These are phyloP conservation scores for Indicator maculatus DNA, from an alignment of 2,113 vertebrate genomes.

Conservation along the genomic window DNA sequence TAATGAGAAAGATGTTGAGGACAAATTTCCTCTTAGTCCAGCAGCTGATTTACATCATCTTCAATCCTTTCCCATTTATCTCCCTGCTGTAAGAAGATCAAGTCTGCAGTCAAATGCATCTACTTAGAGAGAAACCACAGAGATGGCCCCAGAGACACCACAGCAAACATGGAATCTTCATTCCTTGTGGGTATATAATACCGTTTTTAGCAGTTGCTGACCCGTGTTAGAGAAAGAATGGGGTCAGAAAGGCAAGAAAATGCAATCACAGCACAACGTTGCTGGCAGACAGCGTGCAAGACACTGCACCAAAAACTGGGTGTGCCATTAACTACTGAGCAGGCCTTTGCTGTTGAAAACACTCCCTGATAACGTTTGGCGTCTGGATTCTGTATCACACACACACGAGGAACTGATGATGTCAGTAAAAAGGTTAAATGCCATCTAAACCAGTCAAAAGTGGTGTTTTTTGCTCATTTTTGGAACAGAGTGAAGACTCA, in stretches of 20 bases:
- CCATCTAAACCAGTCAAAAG: background rate
- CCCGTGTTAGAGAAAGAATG: background rate
- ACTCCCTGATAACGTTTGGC: background rate
- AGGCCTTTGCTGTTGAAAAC: background rate
- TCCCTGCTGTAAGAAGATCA: background rate
- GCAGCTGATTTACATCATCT: background rate
- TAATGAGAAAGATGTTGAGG: background rate
- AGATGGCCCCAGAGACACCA: background rate
- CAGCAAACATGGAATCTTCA: background rate
- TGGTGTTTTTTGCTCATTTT: background rate
- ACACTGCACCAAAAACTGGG: background rate
- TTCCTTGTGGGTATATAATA: background rate
- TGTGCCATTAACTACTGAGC: background rate
- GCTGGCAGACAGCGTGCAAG: background rate
- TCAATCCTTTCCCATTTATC: background rate
- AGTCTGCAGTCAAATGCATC: background rate
- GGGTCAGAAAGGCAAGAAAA: constrained; percentile 34
- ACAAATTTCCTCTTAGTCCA: background rate
- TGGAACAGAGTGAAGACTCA: background rate
- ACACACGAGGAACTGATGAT: background rate
- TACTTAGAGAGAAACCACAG: background rate
- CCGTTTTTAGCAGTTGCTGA: constrained; percentile 21
- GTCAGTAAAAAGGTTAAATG: background rate
- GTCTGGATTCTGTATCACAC: background rate
- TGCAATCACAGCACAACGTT: background rate